Percentiles rank a stretch among this genome's conserved stretches.
phyloP scores from a whole-genome alignment of 2,797 vertebrate species.

The Semaprochilodus insignis region DNA sequence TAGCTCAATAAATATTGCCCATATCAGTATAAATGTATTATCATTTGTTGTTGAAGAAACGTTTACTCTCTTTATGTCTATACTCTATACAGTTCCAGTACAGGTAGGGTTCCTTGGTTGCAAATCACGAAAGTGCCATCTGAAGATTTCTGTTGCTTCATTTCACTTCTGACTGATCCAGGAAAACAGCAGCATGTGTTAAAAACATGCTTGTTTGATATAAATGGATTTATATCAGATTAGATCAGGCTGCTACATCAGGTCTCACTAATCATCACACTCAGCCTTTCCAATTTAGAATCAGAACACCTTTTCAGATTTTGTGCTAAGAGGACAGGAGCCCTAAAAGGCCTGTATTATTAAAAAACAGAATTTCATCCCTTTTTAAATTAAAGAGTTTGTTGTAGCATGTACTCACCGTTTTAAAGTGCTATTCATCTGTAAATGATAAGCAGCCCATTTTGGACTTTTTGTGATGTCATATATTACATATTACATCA shows the following conservation, averaged over 20 bases:
- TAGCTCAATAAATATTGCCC: too few species aligned
- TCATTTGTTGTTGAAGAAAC: background rate
- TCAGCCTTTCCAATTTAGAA: background rate
- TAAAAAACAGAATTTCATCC: too few species aligned
- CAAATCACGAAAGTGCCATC: background rate
- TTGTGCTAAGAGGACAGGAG: background rate
- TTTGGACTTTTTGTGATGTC: too few species aligned
- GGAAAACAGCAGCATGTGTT: background rate
- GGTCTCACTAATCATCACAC: background rate
- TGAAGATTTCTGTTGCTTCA: background rate
- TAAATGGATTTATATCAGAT: background rate
- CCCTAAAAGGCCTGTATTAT: background rate
- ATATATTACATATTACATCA: too few species aligned
- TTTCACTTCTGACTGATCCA: background rate
- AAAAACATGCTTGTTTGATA: background rate
- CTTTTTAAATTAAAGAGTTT: too few species aligned
- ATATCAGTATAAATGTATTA: too few species aligned
- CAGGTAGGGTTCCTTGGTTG: background rate
- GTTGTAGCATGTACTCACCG: too few species aligned
- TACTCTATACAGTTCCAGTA: too few species aligned
- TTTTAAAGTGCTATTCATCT: too few species aligned
- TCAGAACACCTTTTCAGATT: background rate
- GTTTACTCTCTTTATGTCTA: background rate
- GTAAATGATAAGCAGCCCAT: too few species aligned
- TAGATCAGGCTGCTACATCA: background rate